Evolutionary conservation across 2,113 vertebrate genomes (phyloP).

Genomic region (Paralichthys olivaceus): DNA sequence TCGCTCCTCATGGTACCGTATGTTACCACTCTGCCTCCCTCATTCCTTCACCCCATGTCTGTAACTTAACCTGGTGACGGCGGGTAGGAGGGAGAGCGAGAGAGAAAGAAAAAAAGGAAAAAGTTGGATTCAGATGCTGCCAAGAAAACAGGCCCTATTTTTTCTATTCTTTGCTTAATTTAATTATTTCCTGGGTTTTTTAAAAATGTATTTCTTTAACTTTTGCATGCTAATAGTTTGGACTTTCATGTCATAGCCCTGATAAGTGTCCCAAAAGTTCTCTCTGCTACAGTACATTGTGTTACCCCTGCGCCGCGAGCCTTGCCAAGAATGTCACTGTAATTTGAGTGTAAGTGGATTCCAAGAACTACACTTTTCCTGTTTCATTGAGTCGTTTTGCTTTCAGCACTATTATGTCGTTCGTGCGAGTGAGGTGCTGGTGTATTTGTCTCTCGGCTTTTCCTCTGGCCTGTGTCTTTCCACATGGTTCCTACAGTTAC

Average conservation of each 20-base stretch:
- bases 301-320: slow-evolving; percentile 46
- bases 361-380: slow-evolving; percentile 79
- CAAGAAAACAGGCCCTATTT: slow-evolving; percentile 48
- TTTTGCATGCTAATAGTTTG: slow-evolving; percentile 48
- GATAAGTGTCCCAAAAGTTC: slow-evolving; percentile 65
- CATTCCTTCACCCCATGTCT: slow-evolving; percentile 86
- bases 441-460: slow-evolving; percentile 57
- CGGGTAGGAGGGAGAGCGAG: slow-evolving; percentile 52
- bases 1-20: slow-evolving; percentile 93
- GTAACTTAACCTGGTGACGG: slow-evolving; percentile 77
- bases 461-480: slow-evolving; percentile 45
- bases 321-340: slow-evolving; percentile 78
- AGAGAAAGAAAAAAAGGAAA: slow-evolving; percentile 5
- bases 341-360: slow-evolving; percentile 77
- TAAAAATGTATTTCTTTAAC: neutral
- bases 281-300: slow-evolving; percentile 55
- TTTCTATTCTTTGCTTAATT: slow-evolving; percentile 35
- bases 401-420: slow-evolving; percentile 71
- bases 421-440: slow-evolving; percentile 54
- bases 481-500: slow-evolving; percentile 43
- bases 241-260: slow-evolving; percentile 53
- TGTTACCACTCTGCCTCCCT: slow-evolving; percentile 96
- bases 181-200: slow-evolving; percentile 44
- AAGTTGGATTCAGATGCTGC: slow-evolving; percentile 37
- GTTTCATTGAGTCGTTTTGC: slow-evolving; percentile 72